Base-by-base conservation (phyloP, 2,113 vertebrate genomes). In the Paratilapia polleni region DNA sequence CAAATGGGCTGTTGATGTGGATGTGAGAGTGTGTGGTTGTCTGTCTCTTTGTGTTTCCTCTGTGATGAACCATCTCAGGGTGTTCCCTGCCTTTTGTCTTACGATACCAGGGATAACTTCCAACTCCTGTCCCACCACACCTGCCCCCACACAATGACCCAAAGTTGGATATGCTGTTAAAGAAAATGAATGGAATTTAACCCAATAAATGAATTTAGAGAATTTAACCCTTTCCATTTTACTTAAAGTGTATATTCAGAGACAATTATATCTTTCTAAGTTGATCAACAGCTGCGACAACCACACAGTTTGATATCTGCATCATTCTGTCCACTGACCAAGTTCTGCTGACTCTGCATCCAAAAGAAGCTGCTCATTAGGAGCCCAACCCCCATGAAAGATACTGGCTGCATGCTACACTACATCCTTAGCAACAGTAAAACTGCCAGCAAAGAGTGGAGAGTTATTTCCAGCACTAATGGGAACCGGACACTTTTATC, bases 381-480 rank as follows among this genome's bases (percentile, higher is more conserved):
- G 75, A 83, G 60, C 47, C 47, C 28, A 47, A 11, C 64, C 81
- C 28, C n/a, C 58, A 36, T 89, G 75, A 92, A 31, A 57, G 59
- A 68, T 84, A 77, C 47, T 8, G 41, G 38, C 79, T 52, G n/a
- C 76, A 52, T 77, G 52, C 87, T 63, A 34, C 87, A 74, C 24
- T 87, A 85, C 79, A 89, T 91, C 75, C 75, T 78, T 80, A 54
- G 78, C 82, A 88, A 88, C 84, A 75, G 83, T 83, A 86, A 89
- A 92, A 83, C 64, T 84, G 85, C 87, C 89, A 90, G 81, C 78
- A 70, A 60, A 89, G 90, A 80, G 88, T 88, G 70, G 62, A 83
- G 90, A 93, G 87, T 94, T 94, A 95, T 94, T 94, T 94, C 86
- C 57, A 85, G 66, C 64, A 79, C 89, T 95, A 95, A 95, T 95